Base-by-base conservation (phyloP, 2,797 vertebrate genomes). In the Sebastes diploproa region DNA sequence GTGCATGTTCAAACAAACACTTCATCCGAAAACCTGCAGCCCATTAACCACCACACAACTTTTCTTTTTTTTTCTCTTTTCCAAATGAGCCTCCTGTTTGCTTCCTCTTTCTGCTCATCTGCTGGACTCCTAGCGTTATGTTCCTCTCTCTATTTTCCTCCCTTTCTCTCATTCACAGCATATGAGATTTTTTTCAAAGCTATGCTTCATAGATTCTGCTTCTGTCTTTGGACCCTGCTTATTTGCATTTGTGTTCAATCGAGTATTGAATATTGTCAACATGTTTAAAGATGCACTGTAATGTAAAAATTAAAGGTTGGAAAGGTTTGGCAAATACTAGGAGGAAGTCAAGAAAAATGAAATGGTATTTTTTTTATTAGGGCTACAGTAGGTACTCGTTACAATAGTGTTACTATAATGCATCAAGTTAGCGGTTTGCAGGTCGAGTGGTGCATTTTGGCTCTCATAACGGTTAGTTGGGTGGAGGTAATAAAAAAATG, bases 1-100 rank as follows among this genome's bases (percentile, higher is more conserved):
- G 38, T 30, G 78, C 73, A 69, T 85, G 81, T 88, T 89, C 72
- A 86, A 86, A 80, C 83, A 80, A 86, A 85, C 71, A 65, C 62
- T 72, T 52, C 59, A 66, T 77, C 78, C 27, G 58, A 56, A 80
- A 80, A 46, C 76, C 60, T 69, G 58, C 72, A 76, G 55, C 42
- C 68, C 71, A 72, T 87, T 83, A 83, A 78, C 60, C 65, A 59
- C 59, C 60, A 62, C 61, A 75, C 60, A 79, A 72, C 65, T 80
- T n/a, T 81, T 36, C 34, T 80, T 62, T 52, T 36, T 75, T 64
- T 30, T 0, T 20, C 3, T 52, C 3, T 52, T 65, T 76, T 77
- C 54, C 62, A 83, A 75, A 71, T 77, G 56, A 75, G 62, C 34
- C 59, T 76, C 58, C 50, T 69, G 32, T 68, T 79, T 77, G 29